Conservation (phyloP, 2,888 invertebrate genomes). For the Drosophila kokeensis region DNA sequence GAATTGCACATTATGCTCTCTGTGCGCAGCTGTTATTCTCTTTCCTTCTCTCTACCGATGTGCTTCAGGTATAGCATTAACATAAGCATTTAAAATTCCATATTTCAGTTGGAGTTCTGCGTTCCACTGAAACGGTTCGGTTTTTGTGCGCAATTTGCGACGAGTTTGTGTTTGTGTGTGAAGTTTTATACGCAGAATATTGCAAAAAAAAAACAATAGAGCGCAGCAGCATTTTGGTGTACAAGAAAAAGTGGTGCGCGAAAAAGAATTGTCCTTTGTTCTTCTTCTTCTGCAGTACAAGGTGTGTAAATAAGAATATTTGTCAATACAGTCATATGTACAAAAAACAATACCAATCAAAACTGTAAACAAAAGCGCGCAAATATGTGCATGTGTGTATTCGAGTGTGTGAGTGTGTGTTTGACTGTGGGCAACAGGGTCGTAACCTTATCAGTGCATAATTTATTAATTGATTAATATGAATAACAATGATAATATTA, state of each 20-base stretch:
- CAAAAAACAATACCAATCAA: constrained; percentile 21
- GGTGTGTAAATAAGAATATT: constrained; percentile 48
- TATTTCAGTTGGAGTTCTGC: constrained; percentile 53
- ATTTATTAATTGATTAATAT: constrained; percentile 44
- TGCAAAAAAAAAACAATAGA: constrained; percentile 42
- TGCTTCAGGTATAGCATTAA: constrained; percentile 19
- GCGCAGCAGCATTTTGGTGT: constrained; percentile 52
- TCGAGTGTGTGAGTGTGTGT: constrained; percentile 1
- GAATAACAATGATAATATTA: constrained; percentile 9
- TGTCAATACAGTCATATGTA: constrained; percentile 17
- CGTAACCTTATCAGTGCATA: constrained; percentile 37
- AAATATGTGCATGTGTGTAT: constrained; percentile 2
- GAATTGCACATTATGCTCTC: not conserved
- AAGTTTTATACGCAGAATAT: constrained; percentile 44
- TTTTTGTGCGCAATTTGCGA: not conserved
- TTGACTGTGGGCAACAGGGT: constrained; percentile 3
- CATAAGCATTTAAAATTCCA: constrained; percentile 26
- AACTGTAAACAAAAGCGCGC: constrained; percentile 45
- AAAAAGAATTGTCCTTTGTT: constrained; percentile 30
- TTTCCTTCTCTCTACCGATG: not conserved
- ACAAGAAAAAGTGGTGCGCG: constrained; percentile 50
- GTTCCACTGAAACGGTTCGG: constrained; percentile 31
- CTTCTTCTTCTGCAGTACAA: constrained; percentile 28
- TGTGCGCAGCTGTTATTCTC: constrained; percentile 1
- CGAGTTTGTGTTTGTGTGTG: not conserved